Evolutionary conservation across 2,113 vertebrate genomes (phyloP), one percentile per base, ranked within the genome.

Genomic region (Desmodus rotundus): DNA sequence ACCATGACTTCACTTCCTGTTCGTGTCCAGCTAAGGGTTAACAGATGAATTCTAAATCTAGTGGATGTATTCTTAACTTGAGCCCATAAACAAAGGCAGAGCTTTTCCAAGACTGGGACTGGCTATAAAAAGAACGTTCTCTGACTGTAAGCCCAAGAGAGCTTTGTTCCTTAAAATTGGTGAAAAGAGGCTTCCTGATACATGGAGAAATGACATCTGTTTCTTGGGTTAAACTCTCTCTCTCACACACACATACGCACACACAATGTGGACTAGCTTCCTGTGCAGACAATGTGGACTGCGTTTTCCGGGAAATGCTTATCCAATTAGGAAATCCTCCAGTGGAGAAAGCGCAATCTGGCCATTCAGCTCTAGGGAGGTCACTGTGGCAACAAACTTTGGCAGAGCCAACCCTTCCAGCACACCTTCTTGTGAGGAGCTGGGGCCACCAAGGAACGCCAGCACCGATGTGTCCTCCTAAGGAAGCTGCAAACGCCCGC

Each of bases 171-270:
- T 96, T 73, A 82, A 88, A 90, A 90, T 1, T 50, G 86, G 61
- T 56, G 67, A 93, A 58, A 97, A 96, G 56, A 85, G 61, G 31
- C 41, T 97, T 96, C 87, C 84, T 76, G 84, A 73, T 58, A 78
- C 67, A 33, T 50, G 73, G 65, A 93, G 47, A 89, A 93, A 73
- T 38, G 41, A 85, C 89, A 89, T 97, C 88, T 97, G 67, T 36
- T 90, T 91, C 93, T 92, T 16, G 14, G 72, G 45, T 77, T 94
- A 92, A 63, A 84, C 31, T 19, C 72, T 74, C 72, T 74, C 41
- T 45, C 22, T 41, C 68, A 56, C 31, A 77, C 56, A 84, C 50
- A 36, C 38, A 56, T 56, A 91, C 74, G 33, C 76, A 15, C 41
- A 52, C 5, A 50, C 17, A 31, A 63, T 63, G 28, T 14, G 61